Conservation (phyloP, 2,113 vertebrate species). For the Orthonyx spaldingii region DNA sequence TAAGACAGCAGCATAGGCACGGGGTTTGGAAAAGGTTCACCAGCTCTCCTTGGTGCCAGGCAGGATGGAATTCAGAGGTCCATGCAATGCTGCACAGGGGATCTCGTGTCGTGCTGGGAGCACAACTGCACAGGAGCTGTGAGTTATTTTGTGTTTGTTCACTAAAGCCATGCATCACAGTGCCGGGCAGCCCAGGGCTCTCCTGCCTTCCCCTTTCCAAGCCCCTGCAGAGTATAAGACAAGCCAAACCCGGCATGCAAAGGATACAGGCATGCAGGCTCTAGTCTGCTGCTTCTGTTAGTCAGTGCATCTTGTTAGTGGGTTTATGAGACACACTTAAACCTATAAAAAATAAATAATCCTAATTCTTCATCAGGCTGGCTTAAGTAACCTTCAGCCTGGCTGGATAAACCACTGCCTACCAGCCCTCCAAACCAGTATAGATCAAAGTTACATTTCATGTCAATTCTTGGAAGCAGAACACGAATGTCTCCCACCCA, state of each 20-base stretch:
- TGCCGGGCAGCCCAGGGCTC: not conserved
- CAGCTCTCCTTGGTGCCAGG: not conserved
- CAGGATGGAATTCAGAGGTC: slow-evolving; percentile 18
- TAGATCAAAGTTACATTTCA: slow-evolving; percentile 23
- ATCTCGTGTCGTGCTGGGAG: not conserved
- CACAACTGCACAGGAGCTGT: not conserved
- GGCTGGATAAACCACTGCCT: slow-evolving; percentile 4
- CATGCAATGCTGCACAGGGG: not conserved
- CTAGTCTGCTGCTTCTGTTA: slow-evolving; percentile 49
- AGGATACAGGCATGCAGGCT: slow-evolving; percentile 21
- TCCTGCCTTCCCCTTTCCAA: not conserved
- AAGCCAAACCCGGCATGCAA: slow-evolving; percentile 44
- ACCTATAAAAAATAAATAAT: slow-evolving; percentile 58
- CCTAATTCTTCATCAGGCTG: slow-evolving; percentile 51
- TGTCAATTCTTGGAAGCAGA: slow-evolving; percentile 53
- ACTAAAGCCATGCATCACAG: slow-evolving; percentile 50
- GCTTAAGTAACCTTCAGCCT: slow-evolving; percentile 31
- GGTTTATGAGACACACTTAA: slow-evolving; percentile 50
- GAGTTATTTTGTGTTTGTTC: not conserved
- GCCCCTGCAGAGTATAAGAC: slow-evolving; percentile 15
- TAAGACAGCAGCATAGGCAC: not conserved
- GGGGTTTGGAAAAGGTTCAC: not conserved
- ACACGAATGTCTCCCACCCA: slow-evolving; percentile 25
- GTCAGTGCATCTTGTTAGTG: slow-evolving; percentile 67
- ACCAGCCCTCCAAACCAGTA: slow-evolving; percentile 47